A percentile compares a stretch with the other conserved stretches of the same genome.
These are phyloP conservation scores for Stichopus horrens DNA, from an alignment of 53 echinoderm and acorn worm genomes.

Conservation along the genomic window DNA sequence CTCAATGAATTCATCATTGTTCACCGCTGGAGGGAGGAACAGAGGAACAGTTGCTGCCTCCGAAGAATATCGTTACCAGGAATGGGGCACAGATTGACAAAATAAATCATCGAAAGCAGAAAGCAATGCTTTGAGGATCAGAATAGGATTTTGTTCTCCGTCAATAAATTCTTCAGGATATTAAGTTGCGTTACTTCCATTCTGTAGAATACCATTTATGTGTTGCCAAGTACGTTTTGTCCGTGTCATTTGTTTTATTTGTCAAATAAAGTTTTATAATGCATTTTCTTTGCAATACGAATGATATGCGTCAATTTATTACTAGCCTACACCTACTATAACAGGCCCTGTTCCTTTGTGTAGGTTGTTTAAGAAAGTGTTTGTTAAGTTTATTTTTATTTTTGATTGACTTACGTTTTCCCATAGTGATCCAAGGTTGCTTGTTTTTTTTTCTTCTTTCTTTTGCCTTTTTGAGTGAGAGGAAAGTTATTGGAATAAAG, in stretches of 20 bases:
- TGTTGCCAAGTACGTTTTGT: conserved; percentile 9
- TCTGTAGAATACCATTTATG: conserved; percentile 1
- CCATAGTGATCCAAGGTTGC: background rate
- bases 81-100: background rate
- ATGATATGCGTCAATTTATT: conserved; percentile 21
- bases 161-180: background rate
- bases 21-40: background rate
- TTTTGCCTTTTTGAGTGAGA: background rate
- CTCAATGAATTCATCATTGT: background rate
- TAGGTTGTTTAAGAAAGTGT: conserved; percentile 2
- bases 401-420: conserved; percentile 8
- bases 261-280: conserved; percentile 4
- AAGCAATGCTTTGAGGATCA: background rate
- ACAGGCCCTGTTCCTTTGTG: background rate
- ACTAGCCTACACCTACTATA: background rate
- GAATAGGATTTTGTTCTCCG: background rate
- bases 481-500: background rate
- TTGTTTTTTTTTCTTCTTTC: background rate
- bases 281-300: conserved; percentile 30
- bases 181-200: background rate
- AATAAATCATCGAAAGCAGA: background rate
- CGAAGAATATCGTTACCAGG: background rate
- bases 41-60: background rate
- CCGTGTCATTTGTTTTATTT: background rate
- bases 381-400: conserved; percentile 2